Conservation (phyloP, 2,113 vertebrate species). For the Pteropus alecto region DNA sequence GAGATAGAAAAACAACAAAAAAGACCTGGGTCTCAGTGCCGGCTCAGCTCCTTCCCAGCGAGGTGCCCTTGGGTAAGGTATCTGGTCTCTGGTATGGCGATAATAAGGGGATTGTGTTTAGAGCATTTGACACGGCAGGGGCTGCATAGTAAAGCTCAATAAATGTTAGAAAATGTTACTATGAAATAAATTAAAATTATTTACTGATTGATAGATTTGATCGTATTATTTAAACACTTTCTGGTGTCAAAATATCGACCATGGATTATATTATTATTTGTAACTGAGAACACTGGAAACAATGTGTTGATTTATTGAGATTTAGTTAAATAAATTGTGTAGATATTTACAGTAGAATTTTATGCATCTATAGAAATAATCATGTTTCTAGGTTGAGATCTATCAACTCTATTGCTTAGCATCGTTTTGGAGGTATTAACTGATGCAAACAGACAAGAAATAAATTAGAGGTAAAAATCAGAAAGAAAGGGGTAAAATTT, state of each 20-base stretch:
- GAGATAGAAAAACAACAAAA: not conserved
- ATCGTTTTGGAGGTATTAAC: constrained; percentile 18
- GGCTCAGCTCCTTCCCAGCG: not conserved
- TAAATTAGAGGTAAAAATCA: not conserved
- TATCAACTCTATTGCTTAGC: not conserved
- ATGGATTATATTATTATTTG: not conserved
- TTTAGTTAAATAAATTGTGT: not conserved
- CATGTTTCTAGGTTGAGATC: not conserved
- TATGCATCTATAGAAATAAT: not conserved
- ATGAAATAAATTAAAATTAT: not conserved
- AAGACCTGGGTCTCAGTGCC: not conserved
- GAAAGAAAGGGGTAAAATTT: not conserved
- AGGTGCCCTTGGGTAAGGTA: not conserved
- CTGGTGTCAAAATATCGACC: not conserved
- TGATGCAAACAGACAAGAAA: not conserved
- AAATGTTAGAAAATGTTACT: not conserved
- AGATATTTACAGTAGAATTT: not conserved
- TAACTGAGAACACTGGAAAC: not conserved
- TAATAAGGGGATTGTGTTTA: not conserved
- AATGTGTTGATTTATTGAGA: not conserved
- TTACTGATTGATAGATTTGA: not conserved
- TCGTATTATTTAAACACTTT: not conserved
- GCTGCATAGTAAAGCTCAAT: not conserved
- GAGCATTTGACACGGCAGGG: not conserved
- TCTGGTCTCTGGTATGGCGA: not conserved